Percentiles rank a stretch among this genome's conserved stretches.
phyloP scores from a whole-genome alignment of 2,888 invertebrate species.

The Apamea anceps region DNA sequence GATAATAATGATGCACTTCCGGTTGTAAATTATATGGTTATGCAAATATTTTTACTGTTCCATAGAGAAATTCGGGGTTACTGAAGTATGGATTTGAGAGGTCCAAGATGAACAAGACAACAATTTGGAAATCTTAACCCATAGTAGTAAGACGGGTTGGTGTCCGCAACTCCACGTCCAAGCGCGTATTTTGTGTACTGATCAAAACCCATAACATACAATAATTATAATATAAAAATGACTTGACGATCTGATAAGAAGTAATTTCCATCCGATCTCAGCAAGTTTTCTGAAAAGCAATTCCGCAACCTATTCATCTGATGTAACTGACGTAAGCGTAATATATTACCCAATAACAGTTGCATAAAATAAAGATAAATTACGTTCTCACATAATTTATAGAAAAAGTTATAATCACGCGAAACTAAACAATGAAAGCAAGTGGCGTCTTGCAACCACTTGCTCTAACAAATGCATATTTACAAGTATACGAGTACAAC shows the following conservation, averaged over 20 bases:
- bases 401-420: constrained; percentile 15
- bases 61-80: constrained; percentile 11
- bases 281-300: neutral
- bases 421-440: constrained; percentile 9
- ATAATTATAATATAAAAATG: neutral
- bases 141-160: neutral
- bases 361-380: constrained; percentile 17
- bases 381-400: constrained; percentile 1
- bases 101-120: neutral
- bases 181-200: no score
- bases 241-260: neutral
- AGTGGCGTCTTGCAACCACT: neutral
- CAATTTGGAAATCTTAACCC: neutral
- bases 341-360: constrained; percentile 17
- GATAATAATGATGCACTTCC: constrained; percentile 53
- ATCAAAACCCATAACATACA: no score
- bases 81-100: neutral
- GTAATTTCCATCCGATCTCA: neutral
- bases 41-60: constrained; percentile 28
- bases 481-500: no score
- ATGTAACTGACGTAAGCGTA: neutral
- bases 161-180: no score
- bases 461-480: neutral
- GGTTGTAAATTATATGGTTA: constrained; percentile 14
- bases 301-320: constrained; percentile 1